A percentile compares a stretch with the other conserved stretches of the same genome.
Evolutionary conservation across 1,140 invertebrate species (phyloP).

Genomic region (Cotesia typhae): DNA sequence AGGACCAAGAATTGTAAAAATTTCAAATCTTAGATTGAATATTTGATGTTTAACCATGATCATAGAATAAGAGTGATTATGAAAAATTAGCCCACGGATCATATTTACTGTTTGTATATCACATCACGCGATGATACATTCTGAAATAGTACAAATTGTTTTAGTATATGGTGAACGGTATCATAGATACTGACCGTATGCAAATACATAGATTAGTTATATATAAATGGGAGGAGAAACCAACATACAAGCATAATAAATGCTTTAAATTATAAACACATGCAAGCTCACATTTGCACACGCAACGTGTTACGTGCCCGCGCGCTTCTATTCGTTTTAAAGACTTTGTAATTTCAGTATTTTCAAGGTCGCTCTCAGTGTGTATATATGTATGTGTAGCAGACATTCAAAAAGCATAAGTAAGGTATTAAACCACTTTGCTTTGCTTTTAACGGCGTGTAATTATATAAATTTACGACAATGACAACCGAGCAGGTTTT

Average conservation of each 20-base stretch:
- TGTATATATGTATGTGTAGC: too few relatives aligned
- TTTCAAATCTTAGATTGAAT: too few relatives aligned
- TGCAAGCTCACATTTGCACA: slow-evolving; percentile 15
- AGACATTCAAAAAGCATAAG: slow-evolving; percentile 15
- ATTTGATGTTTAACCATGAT: too few relatives aligned
- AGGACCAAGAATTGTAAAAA: too few relatives aligned
- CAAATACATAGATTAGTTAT: neutral
- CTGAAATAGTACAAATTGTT: slow-evolving; percentile 17
- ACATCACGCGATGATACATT: slow-evolving; percentile 28
- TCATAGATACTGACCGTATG: neutral
- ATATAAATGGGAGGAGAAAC: neutral
- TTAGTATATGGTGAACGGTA: neutral
- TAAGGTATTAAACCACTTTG: slow-evolving; percentile 27
- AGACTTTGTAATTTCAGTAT: slow-evolving; percentile 30
- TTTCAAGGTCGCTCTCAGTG: neutral
- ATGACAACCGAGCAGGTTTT: neutral
- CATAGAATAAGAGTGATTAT: neutral
- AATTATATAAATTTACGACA: slow-evolving; percentile 27
- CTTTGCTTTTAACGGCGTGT: slow-evolving; percentile 24
- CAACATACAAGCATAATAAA: neutral
- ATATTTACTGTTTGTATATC: slow-evolving; percentile 7
- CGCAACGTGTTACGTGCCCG: slow-evolving; percentile 18
- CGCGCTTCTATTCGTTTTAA: slow-evolving; percentile 17
- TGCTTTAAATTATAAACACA: neutral
- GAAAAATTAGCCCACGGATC: slow-evolving; percentile 2